phyloP scores from a whole-genome alignment of 2,113 vertebrate species.

The Noturus placidus region DNA sequence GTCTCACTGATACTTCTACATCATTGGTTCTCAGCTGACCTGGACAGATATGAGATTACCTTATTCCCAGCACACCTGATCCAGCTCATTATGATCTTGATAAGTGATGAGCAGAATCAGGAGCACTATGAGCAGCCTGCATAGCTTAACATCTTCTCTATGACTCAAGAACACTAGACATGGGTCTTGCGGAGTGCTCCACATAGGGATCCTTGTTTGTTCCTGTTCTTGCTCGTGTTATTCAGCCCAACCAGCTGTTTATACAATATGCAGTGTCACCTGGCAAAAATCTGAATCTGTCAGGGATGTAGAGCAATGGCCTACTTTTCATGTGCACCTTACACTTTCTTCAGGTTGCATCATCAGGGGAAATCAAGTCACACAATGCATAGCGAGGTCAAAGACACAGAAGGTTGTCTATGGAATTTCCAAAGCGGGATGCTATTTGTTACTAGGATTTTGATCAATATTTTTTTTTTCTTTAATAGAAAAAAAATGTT shows the following conservation, averaged over 20 bases:
- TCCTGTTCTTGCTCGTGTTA: neutral
- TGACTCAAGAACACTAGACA: neutral
- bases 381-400: conserved; percentile 1
- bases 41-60: neutral
- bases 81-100: neutral
- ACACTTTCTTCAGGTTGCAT: conserved; percentile 65
- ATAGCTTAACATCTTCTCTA: neutral
- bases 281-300: conserved; percentile 18
- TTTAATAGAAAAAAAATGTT: neutral
- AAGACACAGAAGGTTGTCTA: conserved; percentile 21
- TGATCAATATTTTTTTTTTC: neutral
- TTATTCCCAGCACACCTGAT: neutral
- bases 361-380: conserved; percentile 49
- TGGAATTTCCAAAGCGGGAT: conserved; percentile 45
- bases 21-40: conserved; percentile 22
- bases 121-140: neutral
- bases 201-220: neutral
- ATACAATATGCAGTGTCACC: conserved; percentile 22
- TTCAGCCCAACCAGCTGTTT: neutral
- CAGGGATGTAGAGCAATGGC: conserved; percentile 16
- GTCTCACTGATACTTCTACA: neutral
- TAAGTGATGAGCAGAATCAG: conserved; percentile 3
- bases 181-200: neutral
- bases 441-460: conserved; percentile 36
- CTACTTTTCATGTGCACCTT: conserved; percentile 27